Conservation (phyloP, 2,888 invertebrate species). For the Leucophora obtusa region DNA sequence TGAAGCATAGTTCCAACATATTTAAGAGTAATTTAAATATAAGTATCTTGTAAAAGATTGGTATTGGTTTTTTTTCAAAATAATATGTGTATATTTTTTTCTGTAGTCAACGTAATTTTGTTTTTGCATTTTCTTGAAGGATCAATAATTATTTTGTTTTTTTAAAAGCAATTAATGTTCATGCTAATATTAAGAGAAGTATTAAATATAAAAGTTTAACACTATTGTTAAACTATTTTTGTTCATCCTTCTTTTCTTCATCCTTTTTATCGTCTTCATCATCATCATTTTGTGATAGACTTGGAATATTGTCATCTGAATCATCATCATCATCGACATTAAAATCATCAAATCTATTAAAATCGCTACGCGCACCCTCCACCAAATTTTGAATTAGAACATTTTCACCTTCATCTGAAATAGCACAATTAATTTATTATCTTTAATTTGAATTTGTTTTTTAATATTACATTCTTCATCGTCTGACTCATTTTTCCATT, state of each 20-base stretch:
- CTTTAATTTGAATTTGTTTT: neutral
- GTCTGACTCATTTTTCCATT: constrained; percentile 98
- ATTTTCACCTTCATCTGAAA: neutral
- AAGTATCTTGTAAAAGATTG: constrained; percentile 39
- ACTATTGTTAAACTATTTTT: constrained; percentile 66
- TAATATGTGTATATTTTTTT: constrained; percentile 33
- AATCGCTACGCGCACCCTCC: constrained; percentile 67
- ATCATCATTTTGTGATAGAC: constrained; percentile 76
- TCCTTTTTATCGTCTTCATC: constrained; percentile 72
- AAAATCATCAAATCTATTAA: constrained; percentile 85
- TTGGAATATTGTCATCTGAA: constrained; percentile 84
- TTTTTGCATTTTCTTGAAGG: constrained; percentile 33
- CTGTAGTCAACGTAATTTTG: constrained; percentile 39
- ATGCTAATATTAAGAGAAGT: constrained; percentile 61
- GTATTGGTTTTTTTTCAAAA: constrained; percentile 35
- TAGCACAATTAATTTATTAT: too few relatives aligned
- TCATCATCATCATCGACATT: constrained; percentile 83
- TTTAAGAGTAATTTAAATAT: constrained; percentile 39
- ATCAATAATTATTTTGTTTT: constrained; percentile 28
- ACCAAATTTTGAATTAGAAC: constrained; percentile 66
- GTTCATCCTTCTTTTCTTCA: constrained; percentile 71
- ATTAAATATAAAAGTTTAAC: constrained; percentile 57
- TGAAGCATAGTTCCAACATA: constrained; percentile 32
- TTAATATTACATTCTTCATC: constrained; percentile 83
- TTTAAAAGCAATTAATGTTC: constrained; percentile 61